Base-by-base conservation (phyloP, 2,888 invertebrate genomes). In the Sphinx pinastri region DNA sequence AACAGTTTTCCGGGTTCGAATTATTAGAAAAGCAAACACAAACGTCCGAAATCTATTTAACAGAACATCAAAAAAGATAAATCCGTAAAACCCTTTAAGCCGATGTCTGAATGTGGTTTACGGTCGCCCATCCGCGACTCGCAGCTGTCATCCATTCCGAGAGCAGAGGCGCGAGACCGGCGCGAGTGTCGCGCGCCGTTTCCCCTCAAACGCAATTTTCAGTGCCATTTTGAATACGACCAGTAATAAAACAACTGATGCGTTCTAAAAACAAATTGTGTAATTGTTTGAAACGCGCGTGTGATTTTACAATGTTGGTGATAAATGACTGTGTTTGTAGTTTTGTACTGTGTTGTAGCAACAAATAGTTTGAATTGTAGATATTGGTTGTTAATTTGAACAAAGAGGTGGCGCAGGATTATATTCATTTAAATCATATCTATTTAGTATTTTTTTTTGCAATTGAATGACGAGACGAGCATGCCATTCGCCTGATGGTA, bases 191-290 rank as follows among this genome's bases (percentile, higher is more conserved):
- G 86, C 89, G 92, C 73, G 84, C 84, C 92, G 91, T 92, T 91
- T 81, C 79, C 83, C 88, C 83, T 75, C 84, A 81, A 83, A 84
- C 88, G 88, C 89, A 88, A 90, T 90, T 90, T 89, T 91, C 89
- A 84, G 88, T 89, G 89, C 87, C 88, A 88, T 85, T 89, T 89
- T 89, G 89, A 89, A 89, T 91, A 92, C 91, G 90, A 92, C 89
- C 81, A 85, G 92, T 92, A 92, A 92, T 92, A 72, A 77, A 71
- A 79, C 81, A 81, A 88, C 82, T 91, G 90, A 74, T 72, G 73
- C 89, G 80, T 81, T 89, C 88, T 85, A 87, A 89, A 78, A 77
- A 91, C 92, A 92, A 92, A 92, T 93, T 93, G 88, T 91, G 91
- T 92, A 92, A 92, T 93, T 90, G 90, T 88, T 73, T 79, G 76